Evolutionary conservation across 2,797 vertebrate species (phyloP), one percentile per base, ranked within the genome.

Genomic region (Rhynchonycteris naso): DNA sequence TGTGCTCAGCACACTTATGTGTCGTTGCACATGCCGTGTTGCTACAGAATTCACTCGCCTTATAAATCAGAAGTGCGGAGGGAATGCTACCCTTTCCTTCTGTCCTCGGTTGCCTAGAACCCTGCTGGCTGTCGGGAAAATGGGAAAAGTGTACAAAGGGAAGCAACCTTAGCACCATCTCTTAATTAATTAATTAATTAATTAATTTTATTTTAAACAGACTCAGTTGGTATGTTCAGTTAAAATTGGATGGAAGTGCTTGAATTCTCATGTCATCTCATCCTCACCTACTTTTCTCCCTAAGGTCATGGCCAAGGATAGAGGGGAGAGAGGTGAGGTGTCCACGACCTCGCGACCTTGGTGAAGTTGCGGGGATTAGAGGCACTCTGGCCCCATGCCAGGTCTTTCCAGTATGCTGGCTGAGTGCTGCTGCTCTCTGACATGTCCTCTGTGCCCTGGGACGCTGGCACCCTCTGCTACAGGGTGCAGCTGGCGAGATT

Each of bases 141-240:
- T n/a, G 33, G 19, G 22, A 18, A 43, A 93, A 76, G 47, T 50
- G 12, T 78, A 71, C 21, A 35, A 93, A 91, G 85, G 52, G 94
- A 88, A 88, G 84, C 43, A 71, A 61, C 6, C 43, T 63, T n/a
- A 74, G n/a, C 79, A 59, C 30, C 61, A 0, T 54, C 24, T 90
- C 43, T 88, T 84, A 38, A n/a, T 89, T n/a, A n/a, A n/a, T n/a
- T n/a, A n/a, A n/a, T n/a, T n/a, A n/a, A n/a, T n/a, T n/a, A n/a
- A n/a, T n/a, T n/a, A n/a, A n/a, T n/a, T n/a, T n/a, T 85, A 35
- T 84, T 91, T 95, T 93, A 54, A 91, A 91, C 33, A 69, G 81
- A 59, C 16, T 91, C 56, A 50, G 18, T 90, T 92, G 90, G 52
- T 90, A 30, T 59, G 22, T 33, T 75, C 66, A 66, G 58, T 84